These are phyloP conservation scores for Copsychus sechellarum DNA, from an alignment of 2,113 vertebrate species.

Conservation along the genomic window DNA sequence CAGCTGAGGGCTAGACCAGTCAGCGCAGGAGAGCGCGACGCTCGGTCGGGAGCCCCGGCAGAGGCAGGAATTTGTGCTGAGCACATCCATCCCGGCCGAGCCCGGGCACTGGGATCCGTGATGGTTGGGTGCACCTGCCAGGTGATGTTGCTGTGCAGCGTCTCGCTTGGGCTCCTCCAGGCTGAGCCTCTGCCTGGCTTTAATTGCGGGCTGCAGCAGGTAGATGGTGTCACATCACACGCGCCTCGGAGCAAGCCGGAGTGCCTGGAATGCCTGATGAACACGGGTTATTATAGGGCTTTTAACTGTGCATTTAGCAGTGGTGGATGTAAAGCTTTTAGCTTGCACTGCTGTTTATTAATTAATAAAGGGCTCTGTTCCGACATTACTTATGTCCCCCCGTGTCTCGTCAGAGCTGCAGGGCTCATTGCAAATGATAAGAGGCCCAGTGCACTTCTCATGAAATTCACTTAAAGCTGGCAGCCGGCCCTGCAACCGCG, in stretches of 20 bases:
- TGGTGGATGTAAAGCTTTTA: constrained; percentile 30
- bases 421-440: constrained; percentile 55
- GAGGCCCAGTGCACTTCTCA: constrained; percentile 45
- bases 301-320: constrained; percentile 55
- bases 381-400: constrained; percentile 40
- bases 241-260: not conserved
- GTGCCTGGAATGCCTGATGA: constrained; percentile 8
- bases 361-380: constrained; percentile 53
- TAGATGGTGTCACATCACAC: constrained; percentile 57
- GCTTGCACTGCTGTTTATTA: constrained; percentile 59
- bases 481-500: not conserved
- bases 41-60: not conserved
- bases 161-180: not conserved
- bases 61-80: not conserved
- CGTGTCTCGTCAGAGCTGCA: not conserved
- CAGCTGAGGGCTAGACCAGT: not conserved
- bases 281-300: constrained; percentile 27
- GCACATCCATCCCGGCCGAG: not conserved
- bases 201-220: constrained; percentile 63
- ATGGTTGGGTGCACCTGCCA: not conserved
- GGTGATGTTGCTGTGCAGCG: not conserved
- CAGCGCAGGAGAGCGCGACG: rapidly evolving
- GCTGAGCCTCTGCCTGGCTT: not conserved
- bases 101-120: not conserved
- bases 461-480: constrained; percentile 52